These are phyloP conservation scores for Ypsolopha sequella DNA, from an alignment of 2,888 invertebrate species.

Conservation along the genomic window DNA sequence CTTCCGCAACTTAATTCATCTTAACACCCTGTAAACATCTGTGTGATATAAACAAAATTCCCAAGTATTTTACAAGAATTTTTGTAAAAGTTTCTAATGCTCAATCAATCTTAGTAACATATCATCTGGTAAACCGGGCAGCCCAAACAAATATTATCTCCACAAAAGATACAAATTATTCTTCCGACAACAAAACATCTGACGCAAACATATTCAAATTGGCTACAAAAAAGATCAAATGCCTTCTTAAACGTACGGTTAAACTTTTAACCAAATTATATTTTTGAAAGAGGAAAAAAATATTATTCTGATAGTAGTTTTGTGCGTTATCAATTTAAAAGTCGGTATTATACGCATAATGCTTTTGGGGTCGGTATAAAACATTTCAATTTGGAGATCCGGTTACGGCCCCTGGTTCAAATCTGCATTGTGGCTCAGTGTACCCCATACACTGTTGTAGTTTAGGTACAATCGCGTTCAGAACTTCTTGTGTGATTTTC, in stretches of 20 bases:
- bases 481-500: background rate
- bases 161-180: slow-evolving; percentile 39
- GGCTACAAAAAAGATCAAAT: slow-evolving; percentile 18
- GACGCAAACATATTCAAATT: slow-evolving; percentile 39
- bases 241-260: slow-evolving; percentile 51
- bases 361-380: slow-evolving; percentile 55
- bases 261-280: slow-evolving; percentile 60
- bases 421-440: slow-evolving; percentile 63
- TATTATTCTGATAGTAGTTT: slow-evolving; percentile 32
- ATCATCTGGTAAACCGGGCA: slow-evolving; percentile 40
- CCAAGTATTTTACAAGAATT: background rate
- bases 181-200: slow-evolving; percentile 17
- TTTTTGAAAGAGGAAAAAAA: slow-evolving; percentile 21
- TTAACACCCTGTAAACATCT: too few species aligned
- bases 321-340: slow-evolving; percentile 65
- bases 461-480: slow-evolving; percentile 39
- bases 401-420: slow-evolving; percentile 60
- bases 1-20: too few species aligned
- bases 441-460: slow-evolving; percentile 55
- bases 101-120: slow-evolving; percentile 48
- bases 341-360: slow-evolving; percentile 58
- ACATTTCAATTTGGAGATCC: slow-evolving; percentile 71
- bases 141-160: slow-evolving; percentile 38
- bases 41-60: background rate
- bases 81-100: background rate